Conservation (phyloP, 1,140 invertebrate species). For the Rhyacophila brunnea region DNA sequence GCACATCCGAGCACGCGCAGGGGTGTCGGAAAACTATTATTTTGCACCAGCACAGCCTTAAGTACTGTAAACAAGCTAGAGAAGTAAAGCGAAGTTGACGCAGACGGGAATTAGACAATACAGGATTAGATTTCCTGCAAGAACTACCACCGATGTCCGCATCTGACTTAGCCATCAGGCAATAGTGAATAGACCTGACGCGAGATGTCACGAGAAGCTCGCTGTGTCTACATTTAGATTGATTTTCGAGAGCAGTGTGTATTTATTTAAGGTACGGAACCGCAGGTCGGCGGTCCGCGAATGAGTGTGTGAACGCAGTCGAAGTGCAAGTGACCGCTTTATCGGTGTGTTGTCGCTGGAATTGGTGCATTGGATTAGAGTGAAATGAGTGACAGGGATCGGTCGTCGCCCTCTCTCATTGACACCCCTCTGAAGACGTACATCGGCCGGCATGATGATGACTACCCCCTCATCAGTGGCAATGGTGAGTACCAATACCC, state of each 20-base stretch:
- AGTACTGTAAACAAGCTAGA: no score
- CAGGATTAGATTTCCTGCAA: neutral
- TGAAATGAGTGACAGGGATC: conserved; percentile 73
- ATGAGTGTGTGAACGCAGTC: conserved; percentile 44
- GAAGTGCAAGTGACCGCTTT: conserved; percentile 46
- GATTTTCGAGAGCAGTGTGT: conserved; percentile 26
- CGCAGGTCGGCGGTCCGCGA: conserved; percentile 33
- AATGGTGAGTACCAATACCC: conserved; percentile 62
- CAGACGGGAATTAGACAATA: neutral
- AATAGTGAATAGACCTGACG: conserved; percentile 7
- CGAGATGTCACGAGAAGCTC: conserved; percentile 26
- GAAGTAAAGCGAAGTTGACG: no score
- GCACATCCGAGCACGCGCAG: no score
- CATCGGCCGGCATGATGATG: conserved; percentile 71
- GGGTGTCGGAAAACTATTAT: no score
- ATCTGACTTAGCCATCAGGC: neutral
- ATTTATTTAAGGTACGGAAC: conserved; percentile 26
- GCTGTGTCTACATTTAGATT: conserved; percentile 31
- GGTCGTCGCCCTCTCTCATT: conserved; percentile 73
- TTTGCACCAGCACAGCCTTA: no score
- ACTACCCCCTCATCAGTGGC: conserved; percentile 72
- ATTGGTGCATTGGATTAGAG: conserved; percentile 41
- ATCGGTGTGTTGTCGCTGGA: conserved; percentile 43
- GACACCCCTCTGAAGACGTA: conserved; percentile 76
- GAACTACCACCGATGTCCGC: neutral